These are phyloP conservation scores for Daphoenositta chrysoptera DNA, from an alignment of 2,113 vertebrate species.

Conservation along the genomic window DNA sequence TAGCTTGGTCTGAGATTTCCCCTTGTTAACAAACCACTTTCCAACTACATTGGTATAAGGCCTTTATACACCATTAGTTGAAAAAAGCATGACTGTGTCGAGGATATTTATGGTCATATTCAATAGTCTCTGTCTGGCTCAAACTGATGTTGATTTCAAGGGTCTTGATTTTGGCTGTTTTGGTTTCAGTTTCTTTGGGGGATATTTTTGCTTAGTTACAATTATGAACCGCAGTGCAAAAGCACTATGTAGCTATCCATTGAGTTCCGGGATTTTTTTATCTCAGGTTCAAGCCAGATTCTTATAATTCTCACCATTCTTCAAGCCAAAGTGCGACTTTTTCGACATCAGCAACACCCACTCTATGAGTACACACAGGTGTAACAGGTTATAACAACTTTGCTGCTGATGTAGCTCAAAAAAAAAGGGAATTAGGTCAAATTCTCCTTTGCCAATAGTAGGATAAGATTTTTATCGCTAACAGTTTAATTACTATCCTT, in stretches of 20 bases:
- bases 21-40: not conserved
- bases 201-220: not conserved
- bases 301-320: not conserved
- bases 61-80: not conserved
- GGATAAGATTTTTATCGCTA: not conserved
- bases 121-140: not conserved
- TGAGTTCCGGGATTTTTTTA: not conserved
- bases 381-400: not conserved
- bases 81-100: not conserved
- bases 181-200: not conserved
- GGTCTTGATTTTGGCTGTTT: not conserved
- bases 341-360: not conserved
- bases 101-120: not conserved
- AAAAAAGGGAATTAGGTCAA: not conserved
- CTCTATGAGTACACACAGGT: rapidly evolving
- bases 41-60: not conserved
- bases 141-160: not conserved
- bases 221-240: not conserved
- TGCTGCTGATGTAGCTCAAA: not conserved
- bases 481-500: not conserved
- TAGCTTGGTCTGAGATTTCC: not conserved
- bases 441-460: not conserved
- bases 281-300: not conserved
- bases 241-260: not conserved
- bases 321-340: not conserved